Percentiles rank a stretch among this genome's conserved stretches.
These are phyloP conservation scores for Stramonita haemastoma DNA, from an alignment of 2,888 invertebrate genomes.

Conservation along the genomic window DNA sequence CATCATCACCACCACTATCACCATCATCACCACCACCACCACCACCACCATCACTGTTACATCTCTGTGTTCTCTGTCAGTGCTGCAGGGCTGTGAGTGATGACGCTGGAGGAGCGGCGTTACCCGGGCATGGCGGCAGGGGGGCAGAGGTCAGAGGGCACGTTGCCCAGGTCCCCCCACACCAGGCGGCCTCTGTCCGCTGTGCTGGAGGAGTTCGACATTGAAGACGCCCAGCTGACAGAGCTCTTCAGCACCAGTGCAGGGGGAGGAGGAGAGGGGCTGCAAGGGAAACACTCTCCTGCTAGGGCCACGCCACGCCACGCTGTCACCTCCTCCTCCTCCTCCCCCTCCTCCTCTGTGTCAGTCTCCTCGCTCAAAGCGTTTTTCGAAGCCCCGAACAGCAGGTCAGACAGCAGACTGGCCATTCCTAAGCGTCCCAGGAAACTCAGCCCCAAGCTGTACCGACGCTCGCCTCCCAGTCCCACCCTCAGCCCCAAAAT, in stretches of 20 bases:
- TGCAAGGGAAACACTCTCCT: neutral
- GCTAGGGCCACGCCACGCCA: neutral
- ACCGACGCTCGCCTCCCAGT: neutral
- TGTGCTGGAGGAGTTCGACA: constrained; percentile 46
- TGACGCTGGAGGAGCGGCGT: neutral
- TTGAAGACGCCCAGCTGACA: constrained; percentile 24
- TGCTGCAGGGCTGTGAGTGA: neutral
- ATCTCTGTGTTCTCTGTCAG: neutral
- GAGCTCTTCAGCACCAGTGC: neutral
- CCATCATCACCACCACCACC: too few relatives aligned
- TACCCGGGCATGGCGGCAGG: constrained; percentile 22
- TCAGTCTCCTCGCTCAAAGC: neutral
- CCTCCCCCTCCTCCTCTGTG: neutral
- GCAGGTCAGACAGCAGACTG: too few relatives aligned
- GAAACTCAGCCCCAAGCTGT: neutral
- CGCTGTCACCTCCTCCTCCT: neutral
- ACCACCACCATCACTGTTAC: neutral
- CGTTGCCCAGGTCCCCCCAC: constrained; percentile 23
- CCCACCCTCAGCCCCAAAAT: constrained; percentile 28
- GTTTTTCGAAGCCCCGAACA: neutral
- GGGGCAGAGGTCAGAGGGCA: constrained; percentile 38
- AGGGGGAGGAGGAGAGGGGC: neutral
- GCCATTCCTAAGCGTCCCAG: constrained; percentile 22
- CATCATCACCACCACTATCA: too few relatives aligned
- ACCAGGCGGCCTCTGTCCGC: constrained; percentile 46